Conservation (phyloP, 2,113 vertebrate genomes). For the Scartelaos histophorus region DNA sequence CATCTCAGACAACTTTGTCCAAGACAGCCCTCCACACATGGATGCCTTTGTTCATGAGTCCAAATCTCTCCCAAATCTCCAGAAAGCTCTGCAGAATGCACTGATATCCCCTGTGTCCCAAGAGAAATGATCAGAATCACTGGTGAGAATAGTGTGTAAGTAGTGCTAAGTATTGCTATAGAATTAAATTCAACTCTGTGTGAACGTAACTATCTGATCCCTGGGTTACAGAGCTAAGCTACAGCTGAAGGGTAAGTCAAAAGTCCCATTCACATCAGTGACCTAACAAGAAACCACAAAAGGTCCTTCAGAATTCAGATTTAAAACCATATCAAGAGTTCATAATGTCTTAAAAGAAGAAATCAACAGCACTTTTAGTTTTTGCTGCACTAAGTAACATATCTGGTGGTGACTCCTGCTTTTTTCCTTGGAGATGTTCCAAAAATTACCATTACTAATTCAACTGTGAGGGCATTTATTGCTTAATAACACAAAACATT, state of each 20-base stretch:
- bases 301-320: too few relatives aligned
- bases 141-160: constrained; percentile 24
- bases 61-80: constrained; percentile 26
- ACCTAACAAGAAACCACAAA: constrained; percentile 36
- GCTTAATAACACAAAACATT: too few relatives aligned
- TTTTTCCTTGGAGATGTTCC: background rate
- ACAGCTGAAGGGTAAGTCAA: constrained; percentile 36
- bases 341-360: background rate
- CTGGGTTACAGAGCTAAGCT: constrained; percentile 7
- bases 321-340: too few relatives aligned
- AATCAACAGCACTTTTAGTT: background rate
- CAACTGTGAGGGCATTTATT: too few relatives aligned
- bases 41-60: constrained; percentile 25
- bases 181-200: constrained; percentile 38
- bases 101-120: constrained; percentile 49
- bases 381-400: too few relatives aligned
- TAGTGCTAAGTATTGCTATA: constrained; percentile 3
- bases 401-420: too few relatives aligned
- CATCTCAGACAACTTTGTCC: constrained; percentile 54
- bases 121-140: constrained; percentile 34
- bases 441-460: too few relatives aligned
- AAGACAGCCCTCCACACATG: constrained; percentile 43
- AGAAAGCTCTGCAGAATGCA: constrained; percentile 12
- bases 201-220: constrained; percentile 31
- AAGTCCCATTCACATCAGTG: constrained; percentile 26